Percentiles rank a stretch among this genome's conserved stretches.
Conservation (phyloP, 2,888 invertebrate genomes). For the Drosophila emarginata region DNA sequence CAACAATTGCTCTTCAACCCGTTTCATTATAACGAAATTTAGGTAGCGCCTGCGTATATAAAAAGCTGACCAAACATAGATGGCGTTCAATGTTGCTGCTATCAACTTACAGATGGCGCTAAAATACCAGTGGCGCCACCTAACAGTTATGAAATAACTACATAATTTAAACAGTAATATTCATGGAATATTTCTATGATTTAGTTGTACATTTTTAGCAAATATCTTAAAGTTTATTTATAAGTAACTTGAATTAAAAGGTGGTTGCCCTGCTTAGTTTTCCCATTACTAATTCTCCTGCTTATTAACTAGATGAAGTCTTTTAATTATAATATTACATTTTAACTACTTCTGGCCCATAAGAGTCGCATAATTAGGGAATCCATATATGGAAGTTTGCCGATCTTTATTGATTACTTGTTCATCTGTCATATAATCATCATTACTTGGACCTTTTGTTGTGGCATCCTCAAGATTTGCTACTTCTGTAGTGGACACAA, state of each 20-base stretch:
- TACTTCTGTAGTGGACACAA: conserved; percentile 10
- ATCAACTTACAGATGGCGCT: background rate
- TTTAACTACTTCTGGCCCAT: conserved; percentile 49
- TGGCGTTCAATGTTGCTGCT: background rate
- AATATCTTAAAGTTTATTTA: no score
- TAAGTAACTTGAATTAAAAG: no score
- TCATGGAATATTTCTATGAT: no score
- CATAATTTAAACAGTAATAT: no score
- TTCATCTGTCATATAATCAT: conserved; percentile 54
- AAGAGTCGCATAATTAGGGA: conserved; percentile 69
- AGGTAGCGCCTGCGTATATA: no score
- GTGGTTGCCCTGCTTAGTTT: background rate
- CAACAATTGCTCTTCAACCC: no score
- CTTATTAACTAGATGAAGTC: background rate
- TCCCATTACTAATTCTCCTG: background rate
- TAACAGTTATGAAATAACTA: no score
- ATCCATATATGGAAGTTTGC: conserved; percentile 61
- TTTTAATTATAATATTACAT: conserved; percentile 31
- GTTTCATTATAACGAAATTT: no score
- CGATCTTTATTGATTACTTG: conserved; percentile 19
- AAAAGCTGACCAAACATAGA: background rate
- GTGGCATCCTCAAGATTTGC: background rate
- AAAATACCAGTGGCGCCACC: no score
- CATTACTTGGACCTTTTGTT: conserved; percentile 36
- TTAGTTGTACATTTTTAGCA: no score